Conservation (phyloP, 2,888 invertebrate genomes). For the Ichneumoninae sp. region DNA sequence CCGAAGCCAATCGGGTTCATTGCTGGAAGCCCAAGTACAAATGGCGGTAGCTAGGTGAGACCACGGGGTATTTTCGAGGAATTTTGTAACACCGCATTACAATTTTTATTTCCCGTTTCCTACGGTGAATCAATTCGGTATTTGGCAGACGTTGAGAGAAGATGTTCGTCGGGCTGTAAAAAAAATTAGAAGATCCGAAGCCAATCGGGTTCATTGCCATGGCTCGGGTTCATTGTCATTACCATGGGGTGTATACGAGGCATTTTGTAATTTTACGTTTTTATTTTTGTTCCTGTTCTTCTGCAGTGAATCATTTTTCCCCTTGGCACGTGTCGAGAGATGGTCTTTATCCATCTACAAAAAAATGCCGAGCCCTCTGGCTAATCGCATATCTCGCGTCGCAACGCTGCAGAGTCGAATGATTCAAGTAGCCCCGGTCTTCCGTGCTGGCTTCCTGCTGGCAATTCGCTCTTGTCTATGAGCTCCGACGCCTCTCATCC, state of each 20-base stretch:
- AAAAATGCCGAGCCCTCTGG: neutral
- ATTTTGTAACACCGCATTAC: neutral
- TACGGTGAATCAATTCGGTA: neutral
- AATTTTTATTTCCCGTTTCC: neutral
- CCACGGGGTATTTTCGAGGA: neutral
- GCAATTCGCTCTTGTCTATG: slow-evolving; percentile 58
- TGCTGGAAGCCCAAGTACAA: neutral
- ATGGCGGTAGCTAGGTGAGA: neutral
- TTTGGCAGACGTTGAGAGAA: neutral
- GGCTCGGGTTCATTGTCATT: neutral
- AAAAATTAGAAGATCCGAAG: neutral
- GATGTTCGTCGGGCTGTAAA: neutral
- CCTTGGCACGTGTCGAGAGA: neutral
- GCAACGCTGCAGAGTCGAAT: neutral
- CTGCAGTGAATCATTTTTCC: neutral
- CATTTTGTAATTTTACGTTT: neutral
- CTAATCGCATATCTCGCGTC: neutral
- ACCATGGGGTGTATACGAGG: neutral
- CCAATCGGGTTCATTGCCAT: neutral
- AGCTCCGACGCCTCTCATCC: slow-evolving; percentile 34
- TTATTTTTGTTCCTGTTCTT: neutral
- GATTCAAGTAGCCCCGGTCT: neutral
- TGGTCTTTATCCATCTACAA: neutral
- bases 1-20: neutral
- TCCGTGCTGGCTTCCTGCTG: slow-evolving; percentile 55